These are phyloP conservation scores for Drosophila hydei DNA, from an alignment of 1,140 invertebrate species.

Conservation along the genomic window DNA sequence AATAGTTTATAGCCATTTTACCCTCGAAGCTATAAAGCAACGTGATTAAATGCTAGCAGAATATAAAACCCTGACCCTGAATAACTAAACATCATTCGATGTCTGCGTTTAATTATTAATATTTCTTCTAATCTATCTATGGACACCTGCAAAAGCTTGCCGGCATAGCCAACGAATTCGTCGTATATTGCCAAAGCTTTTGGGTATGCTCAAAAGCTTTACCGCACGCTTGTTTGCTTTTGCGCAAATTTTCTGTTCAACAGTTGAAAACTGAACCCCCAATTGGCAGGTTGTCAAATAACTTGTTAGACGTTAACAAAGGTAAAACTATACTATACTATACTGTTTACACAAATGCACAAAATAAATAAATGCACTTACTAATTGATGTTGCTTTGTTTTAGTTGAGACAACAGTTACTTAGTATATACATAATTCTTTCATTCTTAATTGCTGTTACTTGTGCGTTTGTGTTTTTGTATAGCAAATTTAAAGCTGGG, in stretches of 20 bases:
- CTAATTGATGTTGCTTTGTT: background rate
- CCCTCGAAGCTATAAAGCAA: slow-evolving; percentile 3
- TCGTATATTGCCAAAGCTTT: slow-evolving; percentile 14
- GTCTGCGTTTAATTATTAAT: slow-evolving; percentile 3
- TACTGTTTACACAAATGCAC: background rate
- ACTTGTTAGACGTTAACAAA: slow-evolving; percentile 17
- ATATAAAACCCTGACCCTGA: slow-evolving; percentile 44
- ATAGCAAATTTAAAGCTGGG: slow-evolving; percentile 9
- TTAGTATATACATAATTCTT: background rate
- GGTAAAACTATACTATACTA: slow-evolving; percentile 19
- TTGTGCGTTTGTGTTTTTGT: slow-evolving; percentile 8
- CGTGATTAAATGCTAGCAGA: slow-evolving; percentile 7
- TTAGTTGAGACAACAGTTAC: background rate
- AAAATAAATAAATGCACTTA: slow-evolving; percentile 12
- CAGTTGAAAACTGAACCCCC: slow-evolving; percentile 43
- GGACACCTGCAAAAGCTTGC: slow-evolving; percentile 24
- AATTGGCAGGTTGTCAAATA: slow-evolving; percentile 35
- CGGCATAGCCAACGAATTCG: slow-evolving; percentile 3
- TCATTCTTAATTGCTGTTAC: background rate
- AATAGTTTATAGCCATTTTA: background rate
- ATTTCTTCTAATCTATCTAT: slow-evolving; percentile 8
- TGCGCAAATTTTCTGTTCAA: slow-evolving; percentile 37
- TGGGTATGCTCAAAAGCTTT: slow-evolving; percentile 29
- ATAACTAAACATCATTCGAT: slow-evolving; percentile 15
- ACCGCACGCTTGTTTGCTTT: slow-evolving; percentile 3